Conservation (phyloP, 2,113 vertebrate genomes). For the Sisor rabdophorus region DNA sequence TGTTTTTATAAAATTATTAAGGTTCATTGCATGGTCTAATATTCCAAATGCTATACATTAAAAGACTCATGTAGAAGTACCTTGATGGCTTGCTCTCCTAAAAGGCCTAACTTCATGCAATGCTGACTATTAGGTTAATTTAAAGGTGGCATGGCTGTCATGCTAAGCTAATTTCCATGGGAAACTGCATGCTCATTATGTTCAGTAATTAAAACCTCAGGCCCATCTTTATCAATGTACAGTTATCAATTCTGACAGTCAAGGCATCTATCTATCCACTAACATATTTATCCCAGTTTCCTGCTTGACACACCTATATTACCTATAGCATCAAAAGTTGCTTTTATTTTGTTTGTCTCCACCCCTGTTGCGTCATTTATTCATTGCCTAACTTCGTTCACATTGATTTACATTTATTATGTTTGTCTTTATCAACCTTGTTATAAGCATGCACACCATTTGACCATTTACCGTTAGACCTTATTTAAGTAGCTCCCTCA, state of each 20-base stretch:
- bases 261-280: conserved; percentile 20
- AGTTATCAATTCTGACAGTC: conserved; percentile 22
- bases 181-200: conserved; percentile 28
- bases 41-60: background rate
- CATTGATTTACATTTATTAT: background rate
- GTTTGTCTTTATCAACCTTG: background rate
- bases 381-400: background rate
- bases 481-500: too few relatives aligned
- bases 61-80: background rate
- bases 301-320: background rate
- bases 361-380: background rate
- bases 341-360: background rate
- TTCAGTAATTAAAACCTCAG: conserved; percentile 35
- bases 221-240: conserved; percentile 26
- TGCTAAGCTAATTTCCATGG: conserved; percentile 17
- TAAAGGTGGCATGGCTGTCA: background rate
- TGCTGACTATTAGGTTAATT: conserved; percentile 34
- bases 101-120: conserved; percentile 21
- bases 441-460: too few relatives aligned
- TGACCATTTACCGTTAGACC: too few relatives aligned
- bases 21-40: background rate
- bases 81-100: background rate
- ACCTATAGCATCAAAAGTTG: background rate
- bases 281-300: background rate
- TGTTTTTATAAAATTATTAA: too few relatives aligned